phyloP scores from a whole-genome alignment of 1,140 invertebrate species.

The Holotrichia oblita region DNA sequence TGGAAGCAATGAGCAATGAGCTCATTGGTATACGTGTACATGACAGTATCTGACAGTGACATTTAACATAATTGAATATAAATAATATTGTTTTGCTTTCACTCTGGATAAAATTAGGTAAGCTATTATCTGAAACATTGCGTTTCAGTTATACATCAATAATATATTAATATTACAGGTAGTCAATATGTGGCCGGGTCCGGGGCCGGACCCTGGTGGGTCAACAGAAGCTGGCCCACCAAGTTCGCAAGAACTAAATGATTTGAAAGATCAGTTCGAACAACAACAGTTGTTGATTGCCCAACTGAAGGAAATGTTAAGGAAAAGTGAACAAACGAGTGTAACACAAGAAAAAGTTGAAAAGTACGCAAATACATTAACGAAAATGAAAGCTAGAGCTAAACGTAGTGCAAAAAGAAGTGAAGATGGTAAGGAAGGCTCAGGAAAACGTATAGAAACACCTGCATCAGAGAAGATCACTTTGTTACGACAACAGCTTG shows the following conservation, averaged over 20 bases:
- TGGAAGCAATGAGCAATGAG: not conserved
- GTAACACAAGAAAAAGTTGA: slow-evolving; percentile 59
- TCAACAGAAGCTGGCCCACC: slow-evolving; percentile 44
- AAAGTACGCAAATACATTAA: slow-evolving; percentile 58
- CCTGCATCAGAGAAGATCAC: slow-evolving; percentile 63
- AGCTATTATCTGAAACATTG: not conserved
- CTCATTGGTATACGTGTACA: slow-evolving; percentile 21
- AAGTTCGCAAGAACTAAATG: slow-evolving; percentile 51
- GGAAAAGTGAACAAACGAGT: slow-evolving; percentile 58
- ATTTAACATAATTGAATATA: not conserved
- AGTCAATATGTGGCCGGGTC: slow-evolving; percentile 54
- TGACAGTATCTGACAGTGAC: slow-evolving; percentile 32
- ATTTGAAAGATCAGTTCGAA: slow-evolving; percentile 59
- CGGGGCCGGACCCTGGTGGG: slow-evolving; percentile 56
- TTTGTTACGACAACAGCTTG: slow-evolving; percentile 63
- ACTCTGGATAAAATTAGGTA: slow-evolving; percentile 23
- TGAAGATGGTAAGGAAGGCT: slow-evolving; percentile 42
- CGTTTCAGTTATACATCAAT: not conserved
- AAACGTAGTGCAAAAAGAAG: slow-evolving; percentile 53
- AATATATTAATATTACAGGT: not conserved
- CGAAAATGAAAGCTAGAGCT: slow-evolving; percentile 53
- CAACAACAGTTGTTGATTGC: slow-evolving; percentile 58
- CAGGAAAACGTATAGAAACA: slow-evolving; percentile 50
- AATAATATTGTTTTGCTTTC: not conserved
- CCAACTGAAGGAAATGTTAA: slow-evolving; percentile 59